Base-by-base conservation (phyloP, 2,888 invertebrate species). In the Apomyelois bistriatella region DNA sequence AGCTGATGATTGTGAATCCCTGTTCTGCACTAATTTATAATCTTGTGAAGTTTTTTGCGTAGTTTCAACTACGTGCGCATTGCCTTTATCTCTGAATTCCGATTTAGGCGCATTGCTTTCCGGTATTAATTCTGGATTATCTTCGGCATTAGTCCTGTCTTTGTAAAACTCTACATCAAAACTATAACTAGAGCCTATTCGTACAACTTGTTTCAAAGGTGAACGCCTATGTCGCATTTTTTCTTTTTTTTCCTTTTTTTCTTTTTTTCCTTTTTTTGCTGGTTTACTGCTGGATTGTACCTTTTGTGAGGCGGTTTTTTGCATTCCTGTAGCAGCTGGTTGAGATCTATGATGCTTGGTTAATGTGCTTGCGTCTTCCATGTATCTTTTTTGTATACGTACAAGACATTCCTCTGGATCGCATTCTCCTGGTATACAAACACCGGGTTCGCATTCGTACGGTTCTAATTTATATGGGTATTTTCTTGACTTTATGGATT, bases 111-210 rank as follows among this genome's bases (percentile, higher is more conserved):
- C 7, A 48, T 17, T n/a, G 22, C 15, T n/a, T 1, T 30, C 30
- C 15, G 5, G 12, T 22, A 12, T 7, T 7, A 17, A 1, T 35
- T 35, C 16, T 0, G n/a, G n/a, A 10, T 48, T 35, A n/a, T n/a
- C 0, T 7, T 17, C 32, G 13, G 46, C 8, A 17, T 9, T 7
- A 35, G 47, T 28, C n/a, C 35, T 53, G 10, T 54, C 58, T 59
- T 64, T 68, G 37, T 52, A 64, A 62, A 76, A 74, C 53, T 74
- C 70, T 15, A 76, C 52, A 48, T 69, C 59, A 50, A 76, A 70
- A 46, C 65, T 68, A 52, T 70, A 70, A 32, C 58, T 65, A 13
- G 77, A 77, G 28, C 69, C 66, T 42, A 74, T 57, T n/a, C 66
- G 65, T 3, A 74, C 69, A 8, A 62, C 67, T 53, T 70, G 62